Base-by-base conservation (phyloP, 2,113 vertebrate species). In the Poecilia latipinna region DNA sequence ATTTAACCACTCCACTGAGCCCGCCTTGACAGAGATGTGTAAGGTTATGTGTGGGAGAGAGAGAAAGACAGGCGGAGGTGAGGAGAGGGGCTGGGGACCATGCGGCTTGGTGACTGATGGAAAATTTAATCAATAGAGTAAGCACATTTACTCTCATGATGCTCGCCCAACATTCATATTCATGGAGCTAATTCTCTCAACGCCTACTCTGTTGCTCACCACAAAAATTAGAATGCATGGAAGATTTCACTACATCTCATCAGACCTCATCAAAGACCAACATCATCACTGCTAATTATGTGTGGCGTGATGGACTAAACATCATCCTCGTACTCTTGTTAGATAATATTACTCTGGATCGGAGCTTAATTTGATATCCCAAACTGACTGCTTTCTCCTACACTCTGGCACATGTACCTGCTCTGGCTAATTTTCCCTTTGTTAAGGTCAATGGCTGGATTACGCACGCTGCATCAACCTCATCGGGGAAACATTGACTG, bases 1-100 rank as follows among this genome's bases (percentile, higher is more conserved):
- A 94, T 95, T 95, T 94, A 94, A 93, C 94, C 91, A 94, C 90
- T 91, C 85, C 91, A 89, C 86, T 90, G 93, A 90, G 92, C 83
- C 82, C 63, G 88, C 85, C 83, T 85, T 94, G 94, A 92, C 92
- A 94, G 88, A 93, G 91, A 93, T 72, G 90, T 89, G 91, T 85
- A 79, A 86, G 82, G 77, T 77, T 28, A 44, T 74, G 31, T 65
- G 31, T 19, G 70, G 15, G 65, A 33, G 31, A 66, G 44, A 80
- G 67, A 86, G 70, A 65, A 69, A 70, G 51, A 39, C 70, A 66
- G 72, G 72, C 42, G 71, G 79, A 72, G 72, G 57, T 33, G 48
- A 68, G 22, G 63, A 57, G 68, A 51, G 61, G 31, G 72, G 78
- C 73, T 60, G 74, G 85, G 80, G 78, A 79, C 69, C 67, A 72